phyloP scores from a whole-genome alignment of 2,888 invertebrate species.

The Rhagium mordax region DNA sequence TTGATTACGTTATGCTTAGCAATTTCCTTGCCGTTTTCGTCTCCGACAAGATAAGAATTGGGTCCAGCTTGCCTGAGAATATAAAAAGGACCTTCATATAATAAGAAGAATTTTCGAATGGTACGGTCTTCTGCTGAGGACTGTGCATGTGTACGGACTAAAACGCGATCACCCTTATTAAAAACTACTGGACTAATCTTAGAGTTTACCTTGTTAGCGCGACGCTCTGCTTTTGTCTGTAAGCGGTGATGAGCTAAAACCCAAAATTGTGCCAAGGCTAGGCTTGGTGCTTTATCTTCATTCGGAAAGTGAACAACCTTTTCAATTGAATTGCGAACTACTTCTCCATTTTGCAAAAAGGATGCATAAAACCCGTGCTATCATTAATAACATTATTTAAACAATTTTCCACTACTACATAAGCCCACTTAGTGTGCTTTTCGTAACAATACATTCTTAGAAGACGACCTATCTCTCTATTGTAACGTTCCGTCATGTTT shows the following conservation, averaged over 20 bases:
- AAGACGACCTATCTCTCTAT: too few relatives aligned
- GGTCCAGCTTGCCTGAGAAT: not conserved
- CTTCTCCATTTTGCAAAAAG: too few relatives aligned
- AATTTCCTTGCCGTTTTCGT: not conserved
- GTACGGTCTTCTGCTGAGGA: not conserved
- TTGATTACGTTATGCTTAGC: slow-evolving; percentile 1
- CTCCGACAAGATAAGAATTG: not conserved
- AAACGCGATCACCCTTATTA: not conserved
- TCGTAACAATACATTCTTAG: too few relatives aligned
- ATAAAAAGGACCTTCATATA: slow-evolving; percentile 6
- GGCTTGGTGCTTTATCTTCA: not conserved
- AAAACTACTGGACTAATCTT: not conserved
- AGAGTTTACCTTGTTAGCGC: not conserved
- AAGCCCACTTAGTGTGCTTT: too few relatives aligned
- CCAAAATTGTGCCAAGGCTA: not conserved
- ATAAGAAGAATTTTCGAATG: not conserved
- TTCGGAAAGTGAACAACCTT: not conserved
- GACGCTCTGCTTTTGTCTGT: slow-evolving; percentile 1
- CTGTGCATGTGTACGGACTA: not conserved
- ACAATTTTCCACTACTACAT: too few relatives aligned
- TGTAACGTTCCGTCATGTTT: too few relatives aligned
- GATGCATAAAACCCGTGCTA: too few relatives aligned
- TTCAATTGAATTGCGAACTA: not conserved
- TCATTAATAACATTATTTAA: too few relatives aligned
- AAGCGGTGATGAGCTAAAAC: not conserved